phyloP scores from a whole-genome alignment of 2,888 invertebrate genomes.

The Tenthredo livida region DNA sequence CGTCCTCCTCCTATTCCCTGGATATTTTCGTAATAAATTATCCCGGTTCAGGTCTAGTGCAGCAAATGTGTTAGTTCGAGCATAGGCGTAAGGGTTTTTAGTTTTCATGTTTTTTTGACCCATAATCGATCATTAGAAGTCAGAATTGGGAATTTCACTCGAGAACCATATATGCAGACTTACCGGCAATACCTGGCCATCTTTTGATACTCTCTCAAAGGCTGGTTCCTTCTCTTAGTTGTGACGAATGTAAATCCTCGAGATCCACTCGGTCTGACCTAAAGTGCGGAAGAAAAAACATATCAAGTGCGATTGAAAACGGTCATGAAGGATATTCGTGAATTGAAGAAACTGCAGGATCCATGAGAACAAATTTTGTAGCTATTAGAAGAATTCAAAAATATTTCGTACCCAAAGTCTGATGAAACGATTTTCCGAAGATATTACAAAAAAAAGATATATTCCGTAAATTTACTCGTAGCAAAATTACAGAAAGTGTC shows the following conservation, averaged over 20 bases:
- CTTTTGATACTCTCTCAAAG: constrained; percentile 46
- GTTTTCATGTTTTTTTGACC: background rate
- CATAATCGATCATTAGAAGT: background rate
- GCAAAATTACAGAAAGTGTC: background rate
- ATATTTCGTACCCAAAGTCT: too few relatives aligned
- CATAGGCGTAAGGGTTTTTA: background rate
- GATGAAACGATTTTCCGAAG: too few relatives aligned
- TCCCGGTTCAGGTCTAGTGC: constrained; percentile 2
- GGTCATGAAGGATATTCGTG: background rate
- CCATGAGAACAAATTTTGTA: too few relatives aligned
- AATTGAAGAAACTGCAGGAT: too few relatives aligned
- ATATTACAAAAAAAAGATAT: too few relatives aligned
- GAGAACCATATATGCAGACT: background rate
- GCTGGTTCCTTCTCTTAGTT: constrained; percentile 22
- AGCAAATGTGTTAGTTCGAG: background rate
- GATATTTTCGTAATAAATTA: constrained; percentile 17
- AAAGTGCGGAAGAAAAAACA: background rate
- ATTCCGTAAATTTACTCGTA: too few relatives aligned
- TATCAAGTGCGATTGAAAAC: background rate
- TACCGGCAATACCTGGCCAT: constrained; percentile 46
- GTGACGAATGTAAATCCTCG: constrained; percentile 40
- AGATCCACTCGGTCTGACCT: constrained; percentile 39
- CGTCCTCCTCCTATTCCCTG: background rate
- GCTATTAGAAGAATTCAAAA: too few relatives aligned
- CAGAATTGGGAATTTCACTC: too few relatives aligned